Conservation (phyloP, 1,140 invertebrate genomes). For the Orchestia grillus region DNA sequence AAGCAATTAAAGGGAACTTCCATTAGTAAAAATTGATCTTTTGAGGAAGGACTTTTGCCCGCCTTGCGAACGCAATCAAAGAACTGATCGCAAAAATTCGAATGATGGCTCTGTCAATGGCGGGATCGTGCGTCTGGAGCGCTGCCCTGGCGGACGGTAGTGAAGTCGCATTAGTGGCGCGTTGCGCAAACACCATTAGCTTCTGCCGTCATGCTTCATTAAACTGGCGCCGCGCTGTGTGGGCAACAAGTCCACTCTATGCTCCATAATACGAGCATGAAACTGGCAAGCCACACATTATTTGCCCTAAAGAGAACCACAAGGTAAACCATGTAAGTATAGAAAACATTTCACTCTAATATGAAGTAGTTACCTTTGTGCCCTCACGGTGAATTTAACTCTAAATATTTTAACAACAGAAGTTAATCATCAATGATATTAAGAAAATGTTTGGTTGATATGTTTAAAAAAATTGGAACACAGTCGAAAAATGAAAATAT, state of each 20-base stretch:
- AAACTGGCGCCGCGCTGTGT: no score
- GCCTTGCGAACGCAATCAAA: constrained; percentile 36
- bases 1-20: constrained; percentile 19
- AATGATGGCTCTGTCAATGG: constrained; percentile 43
- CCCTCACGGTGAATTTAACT: neutral
- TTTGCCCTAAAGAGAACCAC: neutral
- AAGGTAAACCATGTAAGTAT: neutral
- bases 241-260: neutral
- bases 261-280: neutral
- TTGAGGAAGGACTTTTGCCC: constrained; percentile 9
- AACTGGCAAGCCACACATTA: neutral
- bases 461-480: no score
- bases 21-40: constrained; percentile 35
- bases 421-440: no score
- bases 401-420: neutral
- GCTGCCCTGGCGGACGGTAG: neutral
- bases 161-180: constrained; percentile 25
- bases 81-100: constrained; percentile 33
- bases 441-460: no score
- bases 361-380: neutral
- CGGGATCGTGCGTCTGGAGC: neutral
- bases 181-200: constrained; percentile 16
- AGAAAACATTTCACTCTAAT: neutral
- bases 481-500: no score
- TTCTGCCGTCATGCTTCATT: constrained; percentile 32